These are phyloP conservation scores for Campaea margaritaria DNA, from an alignment of 2,888 invertebrate genomes.

Conservation along the genomic window DNA sequence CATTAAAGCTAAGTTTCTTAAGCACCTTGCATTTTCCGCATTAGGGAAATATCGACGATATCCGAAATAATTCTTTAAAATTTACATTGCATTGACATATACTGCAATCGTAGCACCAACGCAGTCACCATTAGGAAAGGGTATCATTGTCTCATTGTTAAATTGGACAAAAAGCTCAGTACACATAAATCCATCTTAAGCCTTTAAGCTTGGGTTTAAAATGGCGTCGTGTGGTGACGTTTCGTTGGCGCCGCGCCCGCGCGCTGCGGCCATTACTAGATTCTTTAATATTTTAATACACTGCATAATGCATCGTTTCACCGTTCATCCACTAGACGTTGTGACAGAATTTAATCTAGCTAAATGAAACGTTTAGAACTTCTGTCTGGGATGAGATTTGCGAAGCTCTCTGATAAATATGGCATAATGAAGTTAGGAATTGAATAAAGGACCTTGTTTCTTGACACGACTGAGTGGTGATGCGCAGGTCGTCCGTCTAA, in stretches of 20 bases:
- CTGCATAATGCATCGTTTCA: constrained; percentile 71
- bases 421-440: constrained; percentile 14
- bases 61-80: too few species aligned
- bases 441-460: neutral
- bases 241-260: constrained; percentile 63
- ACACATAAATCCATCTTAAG: constrained; percentile 35
- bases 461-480: too few species aligned
- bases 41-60: too few species aligned
- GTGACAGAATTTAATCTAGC: constrained; percentile 61
- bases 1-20: too few species aligned
- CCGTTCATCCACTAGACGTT: constrained; percentile 52
- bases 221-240: constrained; percentile 55
- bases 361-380: constrained; percentile 44
- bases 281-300: constrained; percentile 77
- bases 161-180: too few species aligned
- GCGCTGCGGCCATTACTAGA: constrained; percentile 58
- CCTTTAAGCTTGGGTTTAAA: constrained; percentile 56
- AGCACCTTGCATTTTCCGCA: too few species aligned
- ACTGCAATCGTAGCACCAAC: too few species aligned
- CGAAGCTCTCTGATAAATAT: constrained; percentile 15
- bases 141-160: too few species aligned
- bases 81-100: too few species aligned
- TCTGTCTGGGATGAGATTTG: constrained; percentile 22
- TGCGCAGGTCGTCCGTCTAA: too few species aligned
- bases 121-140: too few species aligned